A percentile compares a stretch with the other conserved stretches of the same genome.
phyloP scores from a whole-genome alignment of 1,140 invertebrate species.

The Aplysia californica region DNA sequence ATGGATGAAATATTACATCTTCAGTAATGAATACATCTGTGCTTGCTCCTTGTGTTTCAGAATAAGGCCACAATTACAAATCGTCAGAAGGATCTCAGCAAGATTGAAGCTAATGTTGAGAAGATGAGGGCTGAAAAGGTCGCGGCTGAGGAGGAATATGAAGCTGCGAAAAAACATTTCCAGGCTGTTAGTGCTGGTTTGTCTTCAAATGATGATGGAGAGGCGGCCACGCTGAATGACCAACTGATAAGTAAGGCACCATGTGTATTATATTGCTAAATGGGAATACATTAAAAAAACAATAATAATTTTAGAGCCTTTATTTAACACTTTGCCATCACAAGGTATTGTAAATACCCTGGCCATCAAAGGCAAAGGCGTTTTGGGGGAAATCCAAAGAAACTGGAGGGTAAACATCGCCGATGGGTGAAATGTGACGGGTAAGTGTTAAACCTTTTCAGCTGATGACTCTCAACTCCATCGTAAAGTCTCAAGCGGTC shows the following conservation, averaged over 20 bases:
- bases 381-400: too few species aligned
- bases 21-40: background rate
- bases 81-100: constrained; percentile 77
- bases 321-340: too few species aligned
- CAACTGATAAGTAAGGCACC: constrained; percentile 83
- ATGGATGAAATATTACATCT: background rate
- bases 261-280: too few species aligned
- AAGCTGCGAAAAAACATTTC: constrained; percentile 81
- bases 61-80: constrained; percentile 76
- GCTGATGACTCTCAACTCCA: too few species aligned
- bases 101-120: constrained; percentile 78
- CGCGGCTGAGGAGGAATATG: constrained; percentile 76
- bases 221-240: constrained; percentile 87
- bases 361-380: too few species aligned
- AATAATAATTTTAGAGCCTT: too few species aligned
- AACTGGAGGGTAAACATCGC: too few species aligned
- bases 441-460: too few species aligned
- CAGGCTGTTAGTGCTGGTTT: constrained; percentile 87
- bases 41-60: constrained; percentile 44
- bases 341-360: too few species aligned
- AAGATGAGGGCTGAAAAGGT: constrained; percentile 77
- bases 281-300: too few species aligned
- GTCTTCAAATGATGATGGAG: constrained; percentile 82
- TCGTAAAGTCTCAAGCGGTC: too few species aligned
- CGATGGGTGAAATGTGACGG: too few species aligned